Evolutionary conservation across 2,113 vertebrate genomes (phyloP).

Genomic region (Cervus canadensis): DNA sequence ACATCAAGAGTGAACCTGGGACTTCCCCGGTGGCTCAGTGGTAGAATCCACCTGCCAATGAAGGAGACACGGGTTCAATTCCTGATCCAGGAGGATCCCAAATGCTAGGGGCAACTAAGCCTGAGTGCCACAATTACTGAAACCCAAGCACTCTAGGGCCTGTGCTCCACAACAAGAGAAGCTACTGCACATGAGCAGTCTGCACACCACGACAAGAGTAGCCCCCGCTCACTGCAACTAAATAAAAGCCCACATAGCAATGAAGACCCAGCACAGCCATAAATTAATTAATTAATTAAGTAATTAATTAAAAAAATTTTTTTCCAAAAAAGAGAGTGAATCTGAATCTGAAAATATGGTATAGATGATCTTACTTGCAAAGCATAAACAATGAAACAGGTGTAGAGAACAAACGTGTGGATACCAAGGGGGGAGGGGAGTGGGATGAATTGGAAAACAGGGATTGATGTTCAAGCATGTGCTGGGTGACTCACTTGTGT

Average conservation of each 20-base stretch:
- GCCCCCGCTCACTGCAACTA: accelerated
- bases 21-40: not conserved
- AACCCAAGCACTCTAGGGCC: not conserved
- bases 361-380: not conserved
- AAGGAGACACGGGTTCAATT: not conserved
- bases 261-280: not conserved
- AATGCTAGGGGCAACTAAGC: not conserved
- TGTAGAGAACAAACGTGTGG: not conserved
- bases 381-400: not conserved
- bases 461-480: not conserved
- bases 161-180: not conserved
- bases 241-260: not conserved
- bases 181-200: not conserved
- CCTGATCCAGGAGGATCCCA: not conserved
- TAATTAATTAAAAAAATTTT: no score
- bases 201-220: accelerated
- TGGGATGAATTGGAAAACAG: not conserved
- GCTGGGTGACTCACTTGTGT: not conserved
- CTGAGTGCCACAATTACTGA: not conserved
- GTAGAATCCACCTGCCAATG: not conserved
- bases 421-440: not conserved
- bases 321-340: not conserved
- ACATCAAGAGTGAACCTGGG: not conserved
- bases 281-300: not conserved
- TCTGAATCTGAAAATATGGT: not conserved